These are phyloP conservation scores for Ovis aries DNA, from an alignment of 2,113 vertebrate species.

Conservation along the genomic window DNA sequence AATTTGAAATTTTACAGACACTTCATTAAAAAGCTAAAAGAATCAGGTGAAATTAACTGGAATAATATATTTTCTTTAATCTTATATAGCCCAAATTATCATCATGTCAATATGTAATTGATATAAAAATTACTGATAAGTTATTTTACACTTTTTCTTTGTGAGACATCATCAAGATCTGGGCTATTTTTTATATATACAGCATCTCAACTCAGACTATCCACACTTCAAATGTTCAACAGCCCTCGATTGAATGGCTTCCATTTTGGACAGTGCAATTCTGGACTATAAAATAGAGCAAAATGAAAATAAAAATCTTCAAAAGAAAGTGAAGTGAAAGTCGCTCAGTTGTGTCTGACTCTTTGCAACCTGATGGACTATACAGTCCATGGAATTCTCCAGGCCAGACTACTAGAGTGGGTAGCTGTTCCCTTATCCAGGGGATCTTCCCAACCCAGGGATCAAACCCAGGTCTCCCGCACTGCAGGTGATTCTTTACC, in stretches of 20 bases:
- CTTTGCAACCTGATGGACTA: neutral
- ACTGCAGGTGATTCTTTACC: neutral
- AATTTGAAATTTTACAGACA: neutral
- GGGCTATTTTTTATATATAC: neutral
- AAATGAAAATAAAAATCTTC: slow-evolving; percentile 22
- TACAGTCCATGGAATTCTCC: neutral
- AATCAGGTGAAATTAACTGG: neutral
- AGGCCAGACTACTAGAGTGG: neutral
- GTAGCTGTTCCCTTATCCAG: neutral
- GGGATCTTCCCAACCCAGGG: neutral
- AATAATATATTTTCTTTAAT: neutral
- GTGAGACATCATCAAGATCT: neutral
- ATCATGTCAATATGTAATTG: neutral
- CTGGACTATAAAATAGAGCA: neutral
- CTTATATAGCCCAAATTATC: neutral
- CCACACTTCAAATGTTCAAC: neutral
- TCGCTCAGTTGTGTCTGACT: neutral
- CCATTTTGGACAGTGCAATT: neutral
- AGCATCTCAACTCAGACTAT: neutral
- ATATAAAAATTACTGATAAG: neutral
- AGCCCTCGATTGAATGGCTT: neutral
- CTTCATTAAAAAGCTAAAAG: neutral
- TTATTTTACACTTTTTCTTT: neutral
- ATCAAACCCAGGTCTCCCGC: neutral
- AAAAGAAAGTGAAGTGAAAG: neutral